phyloP scores from a whole-genome alignment of 2,797 vertebrate species.

The Poecilia picta region DNA sequence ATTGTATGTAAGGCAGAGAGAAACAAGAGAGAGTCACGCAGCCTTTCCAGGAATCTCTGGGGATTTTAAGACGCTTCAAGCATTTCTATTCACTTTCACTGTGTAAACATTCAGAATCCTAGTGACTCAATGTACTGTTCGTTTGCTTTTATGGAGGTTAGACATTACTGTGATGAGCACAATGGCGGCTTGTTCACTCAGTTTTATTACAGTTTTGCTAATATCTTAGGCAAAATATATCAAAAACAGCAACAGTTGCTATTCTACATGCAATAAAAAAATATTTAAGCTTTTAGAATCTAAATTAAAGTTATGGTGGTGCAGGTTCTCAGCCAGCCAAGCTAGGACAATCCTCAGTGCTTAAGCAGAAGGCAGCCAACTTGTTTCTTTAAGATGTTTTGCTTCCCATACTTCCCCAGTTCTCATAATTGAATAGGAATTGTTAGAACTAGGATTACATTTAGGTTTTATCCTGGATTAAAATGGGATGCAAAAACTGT shows the following conservation, averaged over 20 bases:
- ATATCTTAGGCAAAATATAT: constrained; percentile 7
- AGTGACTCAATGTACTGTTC: constrained; percentile 49
- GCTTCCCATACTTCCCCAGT: neutral
- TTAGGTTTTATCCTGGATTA: neutral
- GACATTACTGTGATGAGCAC: constrained; percentile 36
- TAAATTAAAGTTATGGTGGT: neutral
- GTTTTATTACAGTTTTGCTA: constrained; percentile 16
- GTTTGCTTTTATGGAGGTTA: constrained; percentile 46
- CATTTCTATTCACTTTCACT: constrained; percentile 63
- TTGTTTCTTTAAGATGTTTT: neutral
- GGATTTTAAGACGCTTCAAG: constrained; percentile 69
- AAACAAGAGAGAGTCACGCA: constrained; percentile 46
- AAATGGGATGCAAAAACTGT: neutral
- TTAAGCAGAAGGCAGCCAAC: neutral
- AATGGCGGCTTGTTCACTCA: constrained; percentile 12
- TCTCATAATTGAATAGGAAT: neutral
- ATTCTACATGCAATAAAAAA: constrained; percentile 26
- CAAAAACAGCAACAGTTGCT: neutral
- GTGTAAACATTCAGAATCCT: constrained; percentile 65
- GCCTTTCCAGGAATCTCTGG: constrained; percentile 61
- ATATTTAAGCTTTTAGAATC: constrained; percentile 2
- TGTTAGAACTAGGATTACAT: neutral
- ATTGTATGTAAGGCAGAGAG: constrained; percentile 71
- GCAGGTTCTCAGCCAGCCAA: neutral
- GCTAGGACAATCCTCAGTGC: neutral